These are phyloP conservation scores for Petrocephalus schoutedeni DNA, from an alignment of 2,797 vertebrate genomes.

Conservation along the genomic window DNA sequence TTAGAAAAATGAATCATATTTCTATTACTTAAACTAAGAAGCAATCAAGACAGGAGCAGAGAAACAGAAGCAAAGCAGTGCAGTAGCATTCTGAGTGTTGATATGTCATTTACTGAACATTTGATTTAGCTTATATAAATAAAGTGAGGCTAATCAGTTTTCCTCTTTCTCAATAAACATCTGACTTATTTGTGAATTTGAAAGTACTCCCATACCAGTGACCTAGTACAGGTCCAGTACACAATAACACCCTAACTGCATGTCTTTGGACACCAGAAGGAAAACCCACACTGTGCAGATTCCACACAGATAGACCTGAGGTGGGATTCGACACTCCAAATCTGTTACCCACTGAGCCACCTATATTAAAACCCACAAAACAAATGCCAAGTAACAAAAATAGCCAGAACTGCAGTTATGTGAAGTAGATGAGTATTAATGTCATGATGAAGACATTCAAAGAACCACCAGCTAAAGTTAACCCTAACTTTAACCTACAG, in stretches of 20 bases:
- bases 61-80: neutral
- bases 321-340: neutral
- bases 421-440: neutral
- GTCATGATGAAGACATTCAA: neutral
- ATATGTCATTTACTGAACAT: neutral
- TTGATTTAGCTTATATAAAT: neutral
- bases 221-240: neutral
- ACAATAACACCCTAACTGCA: neutral
- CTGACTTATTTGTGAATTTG: neutral
- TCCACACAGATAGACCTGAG: neutral
- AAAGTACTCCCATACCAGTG: neutral
- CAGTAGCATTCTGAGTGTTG: neutral
- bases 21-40: conserved; percentile 21
- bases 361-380: neutral
- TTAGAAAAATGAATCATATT: conserved; percentile 26
- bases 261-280: neutral
- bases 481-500: too few relatives aligned
- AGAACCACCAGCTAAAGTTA: neutral
- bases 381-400: neutral
- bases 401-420: neutral
- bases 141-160: neutral
- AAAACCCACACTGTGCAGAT: neutral
- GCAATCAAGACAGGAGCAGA: conserved; percentile 19
- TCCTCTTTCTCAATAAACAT: conserved; percentile 1
- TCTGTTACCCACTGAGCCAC: neutral